Base-by-base conservation (phyloP, 2,797 vertebrate species). In the Poeciliopsis infans region DNA sequence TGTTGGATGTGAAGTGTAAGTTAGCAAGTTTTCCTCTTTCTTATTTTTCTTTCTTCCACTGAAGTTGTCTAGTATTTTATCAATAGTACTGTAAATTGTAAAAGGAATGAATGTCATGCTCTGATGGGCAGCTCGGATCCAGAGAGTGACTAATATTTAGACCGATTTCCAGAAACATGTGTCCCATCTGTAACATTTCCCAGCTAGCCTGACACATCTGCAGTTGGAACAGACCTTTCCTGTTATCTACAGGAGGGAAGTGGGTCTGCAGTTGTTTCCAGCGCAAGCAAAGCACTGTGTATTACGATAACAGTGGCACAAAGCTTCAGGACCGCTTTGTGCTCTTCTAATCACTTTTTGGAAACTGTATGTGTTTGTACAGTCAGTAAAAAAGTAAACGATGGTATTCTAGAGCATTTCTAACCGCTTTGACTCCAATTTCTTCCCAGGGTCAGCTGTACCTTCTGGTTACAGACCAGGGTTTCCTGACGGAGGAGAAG, bases 401-500 rank as follows among this genome's bases (percentile, higher is more conserved):
- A 47, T 11, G 20, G 4, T n/a, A 76, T 78, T 79, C 31, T 55
- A 5, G 72, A n/a, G 25, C 75, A 41, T 73, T 28, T 76, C 47
- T 47, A 45, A 86, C 33, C 76, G 51, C 51, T 46, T 41, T 71
- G 46, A 71, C 2, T 85, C n/a, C 18, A 33, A 47, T 72, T 79
- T 70, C 79, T 70, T 81, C 31, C 69, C 79, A 99, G 98, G 98
- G 97, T 90, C 98, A 99, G 85, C 96, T 99, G 74, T 99, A 99
- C 93, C 95, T 98, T 87, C 94, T 99, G 92, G 98, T 99, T 84
- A 99, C 98, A 68, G 98, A 99, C 93, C 98, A 99, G 92, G 98
- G 98, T 31, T 99, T 99, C 94, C 96, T 99, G 83, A 99, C 98
- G 0, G 98, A 99, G 92, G 98, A 99, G 93, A 98, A 98, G 87